These are phyloP conservation scores for Dorcus hopei DNA, from an alignment of 2,888 invertebrate species.

Conservation along the genomic window DNA sequence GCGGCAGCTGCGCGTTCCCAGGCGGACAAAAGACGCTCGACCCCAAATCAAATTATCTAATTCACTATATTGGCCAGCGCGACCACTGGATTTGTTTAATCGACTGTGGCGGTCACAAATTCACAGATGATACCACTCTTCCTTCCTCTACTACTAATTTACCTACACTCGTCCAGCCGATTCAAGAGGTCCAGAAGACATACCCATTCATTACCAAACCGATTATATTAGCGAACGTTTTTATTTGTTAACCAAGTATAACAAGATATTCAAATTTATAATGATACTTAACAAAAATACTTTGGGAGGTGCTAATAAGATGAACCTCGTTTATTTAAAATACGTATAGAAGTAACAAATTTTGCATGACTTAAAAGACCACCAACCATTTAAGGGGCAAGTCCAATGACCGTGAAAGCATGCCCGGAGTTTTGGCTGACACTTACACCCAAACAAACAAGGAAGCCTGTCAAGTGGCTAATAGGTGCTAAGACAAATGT, in stretches of 20 bases:
- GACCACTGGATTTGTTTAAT: constrained; percentile 45
- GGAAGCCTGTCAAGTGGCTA: constrained; percentile 41
- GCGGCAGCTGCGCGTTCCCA: constrained; percentile 48
- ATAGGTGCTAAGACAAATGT: constrained; percentile 46
- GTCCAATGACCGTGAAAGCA: background rate
- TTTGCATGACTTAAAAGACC: too few species aligned
- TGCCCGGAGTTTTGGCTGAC: constrained; percentile 15
- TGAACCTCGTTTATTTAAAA: too few species aligned
- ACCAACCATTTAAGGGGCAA: too few species aligned
- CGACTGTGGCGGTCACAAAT: constrained; percentile 31
- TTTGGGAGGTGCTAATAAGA: too few species aligned
- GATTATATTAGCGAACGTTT: too few species aligned
- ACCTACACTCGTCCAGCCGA: background rate
- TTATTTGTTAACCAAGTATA: too few species aligned
- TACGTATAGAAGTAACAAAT: too few species aligned
- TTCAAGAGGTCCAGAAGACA: too few species aligned
- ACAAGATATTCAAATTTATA: too few species aligned
- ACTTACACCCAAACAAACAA: constrained; percentile 34
- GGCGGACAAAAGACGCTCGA: constrained; percentile 49
- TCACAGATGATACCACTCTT: constrained; percentile 36
- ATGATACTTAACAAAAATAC: too few species aligned
- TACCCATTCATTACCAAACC: too few species aligned
- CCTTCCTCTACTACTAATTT: constrained; percentile 14
- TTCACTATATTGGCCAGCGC: constrained; percentile 47
- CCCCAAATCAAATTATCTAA: constrained; percentile 52